Base-by-base conservation (phyloP, 2,888 invertebrate species). In the Melinaea menophilus region DNA sequence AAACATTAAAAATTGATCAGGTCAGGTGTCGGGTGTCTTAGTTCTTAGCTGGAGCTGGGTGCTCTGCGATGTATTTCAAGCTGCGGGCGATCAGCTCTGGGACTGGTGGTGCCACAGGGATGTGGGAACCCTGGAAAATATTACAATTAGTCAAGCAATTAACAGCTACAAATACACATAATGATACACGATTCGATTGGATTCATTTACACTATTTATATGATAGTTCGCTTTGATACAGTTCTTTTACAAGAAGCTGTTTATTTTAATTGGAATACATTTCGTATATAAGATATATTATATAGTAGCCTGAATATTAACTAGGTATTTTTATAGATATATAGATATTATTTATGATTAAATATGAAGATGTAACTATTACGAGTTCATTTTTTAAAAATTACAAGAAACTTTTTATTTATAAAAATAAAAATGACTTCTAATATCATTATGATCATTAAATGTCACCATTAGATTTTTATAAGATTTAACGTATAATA, bases 41-140 rank as follows among this genome's bases (percentile, higher is more conserved):
- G 46, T 55, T 12, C 58, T 68, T 68, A 0, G 66, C 63, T 56
- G 55, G 37, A 2, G 79, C 69, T 4, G 83, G 79, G 71, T 85
- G 76, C 9, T 78, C 72, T 0, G 72, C 80, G 72, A 81, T 84
- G 80, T 80, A 88, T 0, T 67, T 72, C 55, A 86, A 71, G 41
- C 75, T 61, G 70, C 84, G 84, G 58, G 34, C 68, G 74, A 88
- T 86, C 7, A 59, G 48, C 22, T 79, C 84, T 1, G 88, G 88
- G 7, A 77, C 69, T 2, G 72, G 66, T 9, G 80, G 87, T 3
- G 73, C 2, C 0, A 78, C 75, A 65, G 86, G 87, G 59, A 88
- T 61, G 59, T 76, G 76, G 71, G 58, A 72, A 22, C 86, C 81
- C 87, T 87, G 81, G 57, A 37, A 54, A 62, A 22, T 22, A 22